Base-by-base conservation (phyloP, 2,797 vertebrate genomes). In the Gadopsis marmoratus region DNA sequence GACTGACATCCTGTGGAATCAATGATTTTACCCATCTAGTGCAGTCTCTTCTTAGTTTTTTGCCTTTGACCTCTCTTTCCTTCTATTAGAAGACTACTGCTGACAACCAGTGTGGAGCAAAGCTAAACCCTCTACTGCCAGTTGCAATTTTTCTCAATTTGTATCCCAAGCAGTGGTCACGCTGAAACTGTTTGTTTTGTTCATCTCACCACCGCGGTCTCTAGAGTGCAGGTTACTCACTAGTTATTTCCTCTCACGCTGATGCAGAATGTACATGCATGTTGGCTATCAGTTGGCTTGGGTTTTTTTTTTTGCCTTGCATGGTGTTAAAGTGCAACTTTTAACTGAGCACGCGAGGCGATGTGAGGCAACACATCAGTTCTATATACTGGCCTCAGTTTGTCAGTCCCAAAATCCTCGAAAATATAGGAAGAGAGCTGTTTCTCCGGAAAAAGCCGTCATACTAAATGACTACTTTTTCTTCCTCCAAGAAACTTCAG, bases 401-500 rank as follows among this genome's bases (percentile, higher is more conserved):
- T 65, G 41, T 80, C 48, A 53, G 43, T 4, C 14, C 5, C 7
- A 35, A 21, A 65, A 69, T 21, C 11, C n/a, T 66, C 7, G 16
- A 64, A 79, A 66, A 43, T 41, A 70, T 74, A 74, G 7, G 45
- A 39, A 74, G 39, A 45, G 33, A 58, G 51, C 21, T 21, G 67
- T 75, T 63, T 31, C 58, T 76, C 54, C 50, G 0, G 39, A 82
- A 60, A 78, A 60, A 87, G 77, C 76, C 7, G 39, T 88, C 71
- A 78, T 19, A 43, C 76, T 78, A 73, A 86, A 81, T 56, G 51
- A 37, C 60, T 39, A 45, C 68, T 78, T 76, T 66, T 63, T 84
- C 72, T 76, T 72, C 51, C 35, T 74, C 77, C 23, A 50, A 58
- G 66, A 84, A 88, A 89, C 77, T 85, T 92, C 75, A 79, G 78